Base-by-base conservation (phyloP, 2,888 invertebrate species). In the Lepetodrilus schrolli region DNA sequence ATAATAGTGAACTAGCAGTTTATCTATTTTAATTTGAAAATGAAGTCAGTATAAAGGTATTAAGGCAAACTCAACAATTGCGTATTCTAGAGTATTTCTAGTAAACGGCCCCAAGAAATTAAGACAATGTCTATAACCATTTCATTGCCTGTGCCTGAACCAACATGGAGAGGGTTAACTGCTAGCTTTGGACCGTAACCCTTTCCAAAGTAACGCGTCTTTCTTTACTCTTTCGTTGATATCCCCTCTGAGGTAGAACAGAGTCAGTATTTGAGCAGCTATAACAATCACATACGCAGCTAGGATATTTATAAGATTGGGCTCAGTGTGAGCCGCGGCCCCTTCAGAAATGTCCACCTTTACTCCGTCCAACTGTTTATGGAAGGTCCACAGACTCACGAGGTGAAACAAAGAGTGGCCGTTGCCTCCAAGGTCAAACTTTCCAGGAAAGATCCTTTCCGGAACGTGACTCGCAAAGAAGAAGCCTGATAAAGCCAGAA, bases 321-420 rank as follows among this genome's bases (percentile, higher is more conserved):
- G 47, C n/a, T 13, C 26, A 23, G 68, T 47, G 26, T 68, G 21
- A 21, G 47, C 66, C 7, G 51, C 65, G 21, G 26, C 47, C 1
- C 38, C 47, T 4, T 43, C 21, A 17, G 51, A 30, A 4, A 80
- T 48, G 34, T 80, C 81, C 4, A 73, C 69, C n/a, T 72, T 65
- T 10, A 74, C 73, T 3, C 71, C 77, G 23, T 75, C 47, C 21
- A 78, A 50, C 70, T 82, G 77, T 4, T 70, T 36, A 36, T 74
- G 34, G 38, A 78, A 72, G 5, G 76, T 74, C 7, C 76, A 13
- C n/a, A 78, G 68, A 10, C 74, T 58, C 17, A 72, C 21, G 1
- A 84, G 72, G 71, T 87, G 87, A 71, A 87, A 87, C n/a, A 84
- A 72, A 36, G 84, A 84, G 71, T 87, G 87, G 20, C 87, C 83